Conservation (phyloP, 2,888 invertebrate genomes). For the Drosophila nigricruria region DNA sequence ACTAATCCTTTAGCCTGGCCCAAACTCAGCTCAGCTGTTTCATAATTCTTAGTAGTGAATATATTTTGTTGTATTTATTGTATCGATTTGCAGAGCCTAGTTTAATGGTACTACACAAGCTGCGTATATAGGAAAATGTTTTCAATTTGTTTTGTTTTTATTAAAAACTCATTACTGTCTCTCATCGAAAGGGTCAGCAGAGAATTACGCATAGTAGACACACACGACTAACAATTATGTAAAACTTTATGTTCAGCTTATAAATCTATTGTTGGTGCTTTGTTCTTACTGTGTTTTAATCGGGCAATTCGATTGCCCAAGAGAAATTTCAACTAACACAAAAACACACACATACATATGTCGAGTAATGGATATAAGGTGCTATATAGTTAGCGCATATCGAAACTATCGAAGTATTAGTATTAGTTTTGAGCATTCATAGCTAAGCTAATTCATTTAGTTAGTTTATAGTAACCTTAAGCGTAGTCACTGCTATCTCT, state of each 20-base stretch:
- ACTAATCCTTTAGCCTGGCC: constrained; percentile 6
- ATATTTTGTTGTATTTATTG: constrained; percentile 43
- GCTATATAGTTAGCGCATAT: constrained; percentile 27
- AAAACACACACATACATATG: constrained; percentile 29
- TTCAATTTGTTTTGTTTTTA: constrained; percentile 2
- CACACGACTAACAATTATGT: constrained; percentile 51
- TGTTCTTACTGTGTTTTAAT: constrained; percentile 81
- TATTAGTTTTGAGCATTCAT: constrained; percentile 36
- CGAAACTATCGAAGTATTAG: constrained; percentile 27
- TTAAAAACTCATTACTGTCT: constrained; percentile 60
- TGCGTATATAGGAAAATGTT: constrained; percentile 46
- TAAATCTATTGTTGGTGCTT: constrained; percentile 83
- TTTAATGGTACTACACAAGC: constrained; percentile 57
- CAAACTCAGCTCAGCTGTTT: constrained; percentile 25
- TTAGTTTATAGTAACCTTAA: constrained; percentile 30
- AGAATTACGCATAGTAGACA: constrained; percentile 31
- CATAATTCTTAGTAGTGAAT: constrained; percentile 26
- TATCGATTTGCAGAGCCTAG: constrained; percentile 51
- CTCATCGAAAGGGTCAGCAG: constrained; percentile 19
- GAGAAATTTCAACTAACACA: constrained; percentile 54
- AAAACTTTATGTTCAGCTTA: constrained; percentile 67
- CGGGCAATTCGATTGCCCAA: constrained; percentile 76
- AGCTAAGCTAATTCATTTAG: constrained; percentile 39
- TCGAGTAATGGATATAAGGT: constrained; percentile 23
- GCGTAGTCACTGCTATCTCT: constrained; percentile 41